Base-by-base conservation (phyloP, 2,797 vertebrate genomes). In the Tapera naevia region DNA sequence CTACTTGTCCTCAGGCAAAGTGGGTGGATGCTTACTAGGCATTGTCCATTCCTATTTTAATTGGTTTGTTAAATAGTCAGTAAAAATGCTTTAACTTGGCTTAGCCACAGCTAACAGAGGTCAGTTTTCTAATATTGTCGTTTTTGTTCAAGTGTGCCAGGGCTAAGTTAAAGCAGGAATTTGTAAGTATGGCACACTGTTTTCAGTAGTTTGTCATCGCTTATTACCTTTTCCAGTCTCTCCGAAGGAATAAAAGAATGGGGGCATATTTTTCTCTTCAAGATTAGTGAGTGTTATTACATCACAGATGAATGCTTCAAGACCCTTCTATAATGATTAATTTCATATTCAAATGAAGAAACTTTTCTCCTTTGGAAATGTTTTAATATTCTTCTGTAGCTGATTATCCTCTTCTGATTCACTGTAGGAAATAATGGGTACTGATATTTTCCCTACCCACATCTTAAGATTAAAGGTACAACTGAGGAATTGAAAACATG, bases 141-240 rank as follows among this genome's bases (percentile, higher is more conserved):
- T 56, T 37, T 16, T 22, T 51, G 15, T 73, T 88, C 14, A 61
- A 69, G 70, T 51, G 15, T 80, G 58, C 80, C 13, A 64, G 35
- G 22, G 5, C 23, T 54, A 32, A 72, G 60, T 46, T 65, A 45
- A 80, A 71, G 25, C 3, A 45, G 33, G 19, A 48, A 50, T 57
- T 48, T 12, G 7, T 45, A 89, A 54, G 54, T 50, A 72, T 9
- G 30, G 43, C 22, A 60, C 75, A 35, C 16, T 61, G 8, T 72
- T 94, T 93, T 85, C 81, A 75, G 39, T 57, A 78, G n/a, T 89
- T 94, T 92, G 25, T 72, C 61, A 86, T 89, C 30, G 6, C 24
- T 85, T 72, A 51, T n/a, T 74, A 88, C 17, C 7, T 30, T 65
- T 86, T 28, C 57, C 16, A 66, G 30, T 35, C 10, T 45, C 25